phyloP scores from a whole-genome alignment of 2,113 vertebrate species.

The Dipodomys ordii region DNA sequence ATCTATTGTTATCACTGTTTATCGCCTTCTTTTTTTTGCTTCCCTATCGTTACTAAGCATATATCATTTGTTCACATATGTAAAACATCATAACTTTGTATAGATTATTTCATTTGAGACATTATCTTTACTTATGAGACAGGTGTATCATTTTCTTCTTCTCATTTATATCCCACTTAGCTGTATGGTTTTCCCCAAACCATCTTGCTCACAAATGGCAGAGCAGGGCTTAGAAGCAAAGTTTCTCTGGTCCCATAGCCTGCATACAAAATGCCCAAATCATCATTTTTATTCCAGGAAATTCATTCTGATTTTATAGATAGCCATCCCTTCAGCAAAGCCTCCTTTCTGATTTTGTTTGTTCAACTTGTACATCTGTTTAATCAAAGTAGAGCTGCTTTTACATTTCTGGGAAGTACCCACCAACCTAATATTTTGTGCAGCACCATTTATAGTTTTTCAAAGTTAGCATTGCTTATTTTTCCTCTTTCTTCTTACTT shows the following conservation, averaged over 20 bases:
- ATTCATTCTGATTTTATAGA: not conserved
- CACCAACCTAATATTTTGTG: not conserved
- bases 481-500: not conserved
- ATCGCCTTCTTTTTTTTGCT: not conserved
- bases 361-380: not conserved
- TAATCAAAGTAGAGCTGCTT: not conserved
- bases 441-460: not conserved
- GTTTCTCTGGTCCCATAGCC: not conserved
- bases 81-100: slow-evolving; percentile 8
- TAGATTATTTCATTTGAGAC: not conserved
- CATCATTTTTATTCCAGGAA: not conserved
- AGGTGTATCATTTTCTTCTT: not conserved
- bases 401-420: not conserved
- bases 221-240: not conserved
- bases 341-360: not conserved
- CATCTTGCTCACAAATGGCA: not conserved
- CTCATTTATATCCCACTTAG: not conserved
- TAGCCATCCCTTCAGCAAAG: not conserved
- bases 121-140: not conserved
- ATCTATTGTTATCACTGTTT: not conserved
- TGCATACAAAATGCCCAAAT: not conserved
- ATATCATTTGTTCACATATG: not conserved
- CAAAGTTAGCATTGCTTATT: not conserved
- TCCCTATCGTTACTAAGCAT: not conserved
- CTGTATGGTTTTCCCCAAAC: not conserved